These are phyloP conservation scores for Gonatopus flavifemur DNA, from an alignment of 1,140 invertebrate genomes.

Conservation along the genomic window DNA sequence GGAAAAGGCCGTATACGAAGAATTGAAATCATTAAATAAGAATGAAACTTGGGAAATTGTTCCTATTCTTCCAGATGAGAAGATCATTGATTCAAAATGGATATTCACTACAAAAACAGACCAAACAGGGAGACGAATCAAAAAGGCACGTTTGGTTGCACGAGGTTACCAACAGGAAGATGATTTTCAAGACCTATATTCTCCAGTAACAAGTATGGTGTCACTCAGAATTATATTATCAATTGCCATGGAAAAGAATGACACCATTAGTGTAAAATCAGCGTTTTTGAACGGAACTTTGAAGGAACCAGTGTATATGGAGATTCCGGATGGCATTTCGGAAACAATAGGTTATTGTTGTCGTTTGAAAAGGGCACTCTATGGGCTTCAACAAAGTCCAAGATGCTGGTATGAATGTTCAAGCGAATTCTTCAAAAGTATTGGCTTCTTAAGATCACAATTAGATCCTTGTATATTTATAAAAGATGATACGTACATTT, in stretches of 20 bases:
- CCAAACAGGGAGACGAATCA: not conserved
- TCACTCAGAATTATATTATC: not conserved
- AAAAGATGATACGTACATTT: not conserved
- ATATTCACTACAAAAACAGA: not conserved
- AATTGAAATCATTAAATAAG: no score
- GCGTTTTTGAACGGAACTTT: no score
- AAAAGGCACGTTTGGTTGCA: not conserved
- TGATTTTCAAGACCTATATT: not conserved
- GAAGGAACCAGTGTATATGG: not conserved
- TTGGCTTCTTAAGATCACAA: not conserved
- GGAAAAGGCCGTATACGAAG: no score
- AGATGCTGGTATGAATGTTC: not conserved
- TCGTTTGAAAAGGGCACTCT: not conserved
- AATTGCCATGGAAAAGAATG: no score
- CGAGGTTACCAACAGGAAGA: not conserved
- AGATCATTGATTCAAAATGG: not conserved
- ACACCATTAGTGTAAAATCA: no score
- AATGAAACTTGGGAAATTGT: constrained; percentile 20
- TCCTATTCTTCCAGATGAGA: constrained; percentile 55
- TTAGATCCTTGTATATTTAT: not conserved
- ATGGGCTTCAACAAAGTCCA: not conserved
- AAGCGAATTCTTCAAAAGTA: not conserved
- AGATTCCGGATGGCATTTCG: not conserved
- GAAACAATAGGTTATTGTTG: not conserved
- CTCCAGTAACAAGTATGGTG: not conserved